Conservation (phyloP, 2,113 vertebrate genomes). For the Alethe diademata region DNA sequence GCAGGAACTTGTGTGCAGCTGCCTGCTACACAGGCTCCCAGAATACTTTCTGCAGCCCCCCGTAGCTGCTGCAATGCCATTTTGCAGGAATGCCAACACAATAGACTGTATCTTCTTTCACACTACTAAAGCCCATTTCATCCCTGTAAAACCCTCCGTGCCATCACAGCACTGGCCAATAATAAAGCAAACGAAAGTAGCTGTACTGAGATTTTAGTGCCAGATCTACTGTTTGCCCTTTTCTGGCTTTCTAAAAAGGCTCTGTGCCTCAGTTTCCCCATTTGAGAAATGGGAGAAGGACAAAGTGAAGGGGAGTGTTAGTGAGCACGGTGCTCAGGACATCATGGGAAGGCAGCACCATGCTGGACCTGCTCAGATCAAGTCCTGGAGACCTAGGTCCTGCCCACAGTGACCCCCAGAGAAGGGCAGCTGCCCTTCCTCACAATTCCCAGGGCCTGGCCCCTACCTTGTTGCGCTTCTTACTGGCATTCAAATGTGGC, state of each 20-base stretch:
- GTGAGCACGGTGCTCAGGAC: neutral
- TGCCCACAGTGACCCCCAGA: neutral
- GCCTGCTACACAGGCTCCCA: neutral
- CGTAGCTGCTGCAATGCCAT: neutral
- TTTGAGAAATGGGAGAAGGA: neutral
- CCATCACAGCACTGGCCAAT: neutral
- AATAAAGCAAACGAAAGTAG: neutral
- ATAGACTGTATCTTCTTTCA: neutral
- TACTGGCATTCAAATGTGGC: conserved; percentile 8
- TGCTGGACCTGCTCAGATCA: neutral
- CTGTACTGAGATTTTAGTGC: neutral
- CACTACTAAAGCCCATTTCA: neutral
- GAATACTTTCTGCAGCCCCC: neutral
- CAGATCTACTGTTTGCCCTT: neutral
- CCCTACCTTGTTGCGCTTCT: conserved; percentile 54
- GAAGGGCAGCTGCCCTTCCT: neutral
- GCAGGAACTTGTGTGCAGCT: neutral
- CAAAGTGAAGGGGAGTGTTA: neutral
- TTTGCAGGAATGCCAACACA: neutral
- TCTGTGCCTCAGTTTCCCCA: neutral
- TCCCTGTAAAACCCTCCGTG: neutral
- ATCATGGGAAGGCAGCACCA: neutral
- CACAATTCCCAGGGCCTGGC: neutral
- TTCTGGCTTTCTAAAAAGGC: neutral
- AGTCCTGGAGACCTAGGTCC: neutral